Evolutionary conservation across 2,113 vertebrate species (phyloP).

Genomic region (Sialia sialis): DNA sequence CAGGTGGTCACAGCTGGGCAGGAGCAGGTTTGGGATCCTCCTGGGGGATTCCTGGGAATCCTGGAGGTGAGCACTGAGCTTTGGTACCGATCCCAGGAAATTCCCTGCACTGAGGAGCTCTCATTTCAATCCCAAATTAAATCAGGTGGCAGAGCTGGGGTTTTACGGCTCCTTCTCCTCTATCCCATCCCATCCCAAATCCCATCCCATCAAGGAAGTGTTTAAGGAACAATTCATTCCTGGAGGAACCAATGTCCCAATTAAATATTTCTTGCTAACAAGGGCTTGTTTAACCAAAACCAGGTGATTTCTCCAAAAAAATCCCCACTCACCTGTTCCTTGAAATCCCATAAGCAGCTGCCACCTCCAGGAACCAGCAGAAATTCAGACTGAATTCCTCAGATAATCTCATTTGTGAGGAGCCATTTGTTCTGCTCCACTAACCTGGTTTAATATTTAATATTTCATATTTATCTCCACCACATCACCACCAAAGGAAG

Average conservation of each 20-base stretch:
- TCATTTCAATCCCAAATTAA: not conserved
- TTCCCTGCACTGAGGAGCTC: not conserved
- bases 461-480: not conserved
- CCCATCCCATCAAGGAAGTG: not conserved
- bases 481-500: not conserved
- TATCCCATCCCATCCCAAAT: not conserved
- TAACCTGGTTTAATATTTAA: not conserved
- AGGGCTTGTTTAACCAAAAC: not conserved
- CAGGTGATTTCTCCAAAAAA: not conserved
- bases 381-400: not conserved
- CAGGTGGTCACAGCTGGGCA: not conserved
- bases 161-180: not conserved
- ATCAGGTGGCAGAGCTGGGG: fast-evolving
- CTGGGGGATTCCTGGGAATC: not conserved
- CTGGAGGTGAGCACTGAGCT: not conserved
- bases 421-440: slow-evolving; percentile 31
- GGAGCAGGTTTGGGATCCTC: not conserved
- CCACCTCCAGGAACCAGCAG: not conserved
- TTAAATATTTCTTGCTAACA: not conserved
- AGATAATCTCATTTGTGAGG: slow-evolving; percentile 21
- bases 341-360: not conserved
- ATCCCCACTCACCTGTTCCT: not conserved
- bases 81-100: not conserved
- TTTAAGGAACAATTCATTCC: not conserved
- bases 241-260: not conserved